These are phyloP conservation scores for Clarias platycephalus DNA, from an alignment of 2,797 vertebrate species.

Conservation along the genomic window DNA sequence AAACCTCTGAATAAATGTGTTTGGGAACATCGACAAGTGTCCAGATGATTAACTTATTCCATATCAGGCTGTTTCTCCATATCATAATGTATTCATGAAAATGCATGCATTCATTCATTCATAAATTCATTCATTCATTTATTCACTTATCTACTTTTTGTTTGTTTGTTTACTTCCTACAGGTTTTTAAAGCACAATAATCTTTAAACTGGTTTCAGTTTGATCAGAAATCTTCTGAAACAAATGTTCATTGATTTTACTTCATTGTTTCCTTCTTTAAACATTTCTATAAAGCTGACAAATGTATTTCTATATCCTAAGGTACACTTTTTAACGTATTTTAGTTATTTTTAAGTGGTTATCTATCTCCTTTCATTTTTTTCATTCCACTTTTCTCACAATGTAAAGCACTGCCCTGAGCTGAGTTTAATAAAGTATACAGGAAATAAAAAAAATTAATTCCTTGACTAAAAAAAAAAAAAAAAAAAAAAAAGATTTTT, in stretches of 20 bases:
- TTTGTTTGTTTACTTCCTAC: background rate
- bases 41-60: background rate
- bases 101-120: background rate
- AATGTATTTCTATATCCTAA: background rate
- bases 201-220: background rate
- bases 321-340: background rate
- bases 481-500: background rate
- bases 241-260: background rate
- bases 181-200: background rate
- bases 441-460: background rate
- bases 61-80: background rate
- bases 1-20: too few species aligned
- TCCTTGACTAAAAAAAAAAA: too few species aligned
- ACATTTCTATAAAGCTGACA: background rate
- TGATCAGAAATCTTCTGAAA: background rate
- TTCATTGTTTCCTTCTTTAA: background rate
- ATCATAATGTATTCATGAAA: background rate
- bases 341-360: too few species aligned
- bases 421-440: background rate
- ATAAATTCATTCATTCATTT: background rate
- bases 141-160: background rate
- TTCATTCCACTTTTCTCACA: background rate
- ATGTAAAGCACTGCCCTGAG: background rate
- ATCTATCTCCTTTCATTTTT: background rate
- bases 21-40: background rate